phyloP scores from a whole-genome alignment of 2,888 invertebrate genomes.

The Choreutis nemorana region DNA sequence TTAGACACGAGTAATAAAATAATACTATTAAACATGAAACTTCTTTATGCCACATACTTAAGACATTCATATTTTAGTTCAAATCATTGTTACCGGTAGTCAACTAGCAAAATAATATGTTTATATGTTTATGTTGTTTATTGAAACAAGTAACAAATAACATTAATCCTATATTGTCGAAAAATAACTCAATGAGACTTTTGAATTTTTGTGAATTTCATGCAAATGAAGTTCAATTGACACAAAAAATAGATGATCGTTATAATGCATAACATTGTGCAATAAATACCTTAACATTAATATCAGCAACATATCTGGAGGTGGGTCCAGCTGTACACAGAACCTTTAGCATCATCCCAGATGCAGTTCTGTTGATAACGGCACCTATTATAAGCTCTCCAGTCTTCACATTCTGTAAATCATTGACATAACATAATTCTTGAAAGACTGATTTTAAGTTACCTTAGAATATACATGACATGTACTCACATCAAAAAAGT shows the following conservation, averaged over 20 bases:
- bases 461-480: background rate
- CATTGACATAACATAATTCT: background rate
- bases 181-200: no score
- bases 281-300: constrained; percentile 80
- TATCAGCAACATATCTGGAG: constrained; percentile 83
- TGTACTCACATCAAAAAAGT: constrained; percentile 80
- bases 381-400: constrained; percentile 83
- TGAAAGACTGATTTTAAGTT: background rate
- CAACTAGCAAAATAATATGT: background rate
- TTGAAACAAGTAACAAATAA: background rate
- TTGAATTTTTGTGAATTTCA: no score
- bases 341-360: constrained; percentile 81
- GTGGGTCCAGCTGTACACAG: constrained; percentile 83
- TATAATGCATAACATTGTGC: constrained; percentile 15
- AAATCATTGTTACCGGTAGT: no score
- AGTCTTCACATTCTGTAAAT: constrained; percentile 69
- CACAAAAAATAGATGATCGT: background rate
- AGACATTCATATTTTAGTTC: no score
- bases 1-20: no score
- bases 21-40: no score
- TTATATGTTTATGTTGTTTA: background rate
- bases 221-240: background rate
- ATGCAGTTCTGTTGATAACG: constrained; percentile 76
- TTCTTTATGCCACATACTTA: no score
- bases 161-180: no score